Evolutionary conservation across 1,140 invertebrate genomes (phyloP), one percentile per base, ranked within the genome.

Genomic region (Drosophila yakuba): DNA sequence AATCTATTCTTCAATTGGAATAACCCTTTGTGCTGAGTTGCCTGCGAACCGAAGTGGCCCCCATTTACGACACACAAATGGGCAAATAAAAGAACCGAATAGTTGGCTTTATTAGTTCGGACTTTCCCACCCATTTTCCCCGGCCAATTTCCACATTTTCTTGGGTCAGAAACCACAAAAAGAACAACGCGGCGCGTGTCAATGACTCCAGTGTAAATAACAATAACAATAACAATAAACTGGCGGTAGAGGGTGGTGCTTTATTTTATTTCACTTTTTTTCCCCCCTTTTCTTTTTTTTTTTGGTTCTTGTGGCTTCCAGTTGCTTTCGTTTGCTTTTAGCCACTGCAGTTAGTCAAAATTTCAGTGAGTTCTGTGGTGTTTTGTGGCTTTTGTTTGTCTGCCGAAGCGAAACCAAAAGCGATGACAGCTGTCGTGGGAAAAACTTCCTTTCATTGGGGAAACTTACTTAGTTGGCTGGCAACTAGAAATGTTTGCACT

Each of bases 161-260:
- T 48, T 38, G n/a, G 58, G 32, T 50, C 45, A 60, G 20, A 59
- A 59, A 35, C 55, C 55, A 47, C 17, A 59, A 63, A 35, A 38
- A 38, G 35, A 17, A 25, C 45, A 51, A 38, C 32, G 51, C 52
- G 14, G 17, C 20, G 35, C 64, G 20, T 71, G 64, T 71, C 68
- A 71, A 50, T 71, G 68, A 50, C 66, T 71, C 36, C 38, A 23
- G 36, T 28, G 51, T 48, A 71, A 71, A 71, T 71, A 71, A 50
- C 44, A 68, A 57, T 69, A 71, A 50, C 44, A 68, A 57, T 69
- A 50, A 25, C 25, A 47, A 71, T 71, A 36, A 68, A 71, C 56
- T 32, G 11, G 11, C 28, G 41, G n/a, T 38, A 10, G 11, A 20
- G n/a, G 35, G 35, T 14, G 15, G 2, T 35, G n/a, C 14, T 7